phyloP scores from a whole-genome alignment of 2,797 vertebrate genomes.

The Rhynchonycteris naso region DNA sequence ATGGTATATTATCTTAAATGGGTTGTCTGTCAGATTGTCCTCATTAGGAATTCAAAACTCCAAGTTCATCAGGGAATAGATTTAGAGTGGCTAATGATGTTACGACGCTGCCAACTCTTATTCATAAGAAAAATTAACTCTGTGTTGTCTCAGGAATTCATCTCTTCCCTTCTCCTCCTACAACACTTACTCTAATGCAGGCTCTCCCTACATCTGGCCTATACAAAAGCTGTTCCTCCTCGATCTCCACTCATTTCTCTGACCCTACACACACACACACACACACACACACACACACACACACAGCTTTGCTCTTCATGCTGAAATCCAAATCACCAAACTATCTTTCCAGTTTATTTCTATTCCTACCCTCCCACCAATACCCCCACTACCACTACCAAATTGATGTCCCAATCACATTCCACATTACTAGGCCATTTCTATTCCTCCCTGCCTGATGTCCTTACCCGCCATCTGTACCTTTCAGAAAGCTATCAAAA shows the following conservation, averaged over 20 bases:
- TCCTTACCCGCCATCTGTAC: not conserved
- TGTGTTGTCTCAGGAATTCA: conserved; percentile 23
- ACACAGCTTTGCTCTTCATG: not conserved
- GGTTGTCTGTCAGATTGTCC: conserved; percentile 60
- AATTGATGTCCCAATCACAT: not conserved
- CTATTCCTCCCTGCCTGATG: not conserved
- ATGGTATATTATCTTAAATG: conserved; percentile 67
- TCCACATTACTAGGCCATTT: not conserved
- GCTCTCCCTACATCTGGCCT: not conserved
- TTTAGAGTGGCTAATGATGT: conserved; percentile 68
- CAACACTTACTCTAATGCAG: conserved; percentile 10
- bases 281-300: not conserved
- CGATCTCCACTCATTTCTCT: not conserved
- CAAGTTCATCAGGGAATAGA: conserved; percentile 67
- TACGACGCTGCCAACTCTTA: conserved; percentile 63
- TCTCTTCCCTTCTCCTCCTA: not conserved
- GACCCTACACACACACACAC: not conserved
- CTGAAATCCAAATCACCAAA: not conserved
- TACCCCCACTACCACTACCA: not conserved
- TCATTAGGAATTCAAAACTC: conserved; percentile 71
- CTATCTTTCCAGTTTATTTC: not conserved
- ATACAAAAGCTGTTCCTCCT: not conserved
- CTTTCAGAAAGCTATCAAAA: not conserved
- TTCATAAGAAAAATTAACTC: conserved; percentile 63
- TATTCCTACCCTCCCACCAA: not conserved